Evolutionary conservation across 2,797 vertebrate genomes (phyloP).

Genomic region (Enteromius thamalakanensis): DNA sequence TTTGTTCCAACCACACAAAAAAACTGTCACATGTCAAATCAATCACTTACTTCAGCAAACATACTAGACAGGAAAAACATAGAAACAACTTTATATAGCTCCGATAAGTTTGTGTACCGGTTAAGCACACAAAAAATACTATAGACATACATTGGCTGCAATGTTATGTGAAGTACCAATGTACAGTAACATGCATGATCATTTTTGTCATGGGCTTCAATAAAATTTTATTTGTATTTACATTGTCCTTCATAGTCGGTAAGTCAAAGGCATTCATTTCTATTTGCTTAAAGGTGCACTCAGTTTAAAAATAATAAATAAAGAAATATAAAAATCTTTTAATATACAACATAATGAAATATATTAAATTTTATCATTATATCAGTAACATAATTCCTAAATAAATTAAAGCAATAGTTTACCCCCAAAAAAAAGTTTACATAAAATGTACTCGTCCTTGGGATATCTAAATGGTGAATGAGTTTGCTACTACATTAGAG

Average conservation of each 20-base stretch:
- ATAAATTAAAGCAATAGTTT: background rate
- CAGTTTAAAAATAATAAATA: background rate
- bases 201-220: conserved; percentile 62
- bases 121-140: conserved; percentile 36
- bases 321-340: background rate
- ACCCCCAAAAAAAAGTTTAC: background rate
- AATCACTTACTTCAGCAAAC: conserved; percentile 30
- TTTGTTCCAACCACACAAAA: conserved; percentile 16
- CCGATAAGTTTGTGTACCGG: conserved; percentile 27
- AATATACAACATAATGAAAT: too few species aligned
- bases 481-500: background rate
- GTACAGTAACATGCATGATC: conserved; percentile 51
- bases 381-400: background rate
- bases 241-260: conserved; percentile 37
- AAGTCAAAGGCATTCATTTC: conserved; percentile 39
- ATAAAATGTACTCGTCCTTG: background rate
- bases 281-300: conserved; percentile 3
- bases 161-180: conserved; percentile 38
- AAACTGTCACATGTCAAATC: conserved; percentile 23
- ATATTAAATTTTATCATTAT: background rate
- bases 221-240: conserved; percentile 54
- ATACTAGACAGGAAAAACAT: conserved; percentile 25
- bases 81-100: conserved; percentile 40
- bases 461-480: background rate
- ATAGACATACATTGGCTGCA: conserved; percentile 42